Evolutionary conservation across 2,888 invertebrate species (phyloP).

Genomic region (Trissolcus japonicus): DNA sequence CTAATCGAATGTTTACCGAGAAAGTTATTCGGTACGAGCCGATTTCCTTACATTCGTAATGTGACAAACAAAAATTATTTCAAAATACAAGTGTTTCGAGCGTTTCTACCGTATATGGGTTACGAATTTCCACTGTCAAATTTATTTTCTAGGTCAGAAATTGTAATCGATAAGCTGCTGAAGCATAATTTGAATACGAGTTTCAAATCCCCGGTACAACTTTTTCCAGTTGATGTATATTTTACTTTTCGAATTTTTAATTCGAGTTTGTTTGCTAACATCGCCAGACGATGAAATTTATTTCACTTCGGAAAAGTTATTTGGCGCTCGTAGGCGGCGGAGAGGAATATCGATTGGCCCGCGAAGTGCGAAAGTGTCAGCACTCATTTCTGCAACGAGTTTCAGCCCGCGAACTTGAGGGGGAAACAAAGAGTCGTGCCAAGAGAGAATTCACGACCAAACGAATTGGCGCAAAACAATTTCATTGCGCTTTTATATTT

Average conservation of each 20-base stretch:
- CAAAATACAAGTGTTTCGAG: constrained; percentile 18
- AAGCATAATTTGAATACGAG: no score
- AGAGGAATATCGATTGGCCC: constrained; percentile 14
- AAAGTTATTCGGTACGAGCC: not conserved
- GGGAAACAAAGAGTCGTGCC: constrained; percentile 18
- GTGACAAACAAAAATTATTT: constrained; percentile 21
- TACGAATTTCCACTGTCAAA: constrained; percentile 14
- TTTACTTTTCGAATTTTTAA: no score
- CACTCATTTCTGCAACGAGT: constrained; percentile 13
- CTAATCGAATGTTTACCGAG: constrained; percentile 22
- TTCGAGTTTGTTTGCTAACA: no score
- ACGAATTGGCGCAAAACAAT: not conserved
- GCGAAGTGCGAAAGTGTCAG: constrained; percentile 18
- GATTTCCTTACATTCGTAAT: constrained; percentile 21
- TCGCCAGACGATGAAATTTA: not conserved
- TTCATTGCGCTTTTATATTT: no score
- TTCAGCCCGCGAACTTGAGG: constrained; percentile 9
- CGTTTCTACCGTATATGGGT: constrained; percentile 3
- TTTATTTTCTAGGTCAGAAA: constrained; percentile 1
- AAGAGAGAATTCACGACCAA: not conserved
- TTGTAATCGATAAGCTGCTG: no score
- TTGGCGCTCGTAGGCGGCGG: not conserved
- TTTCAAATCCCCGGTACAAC: no score
- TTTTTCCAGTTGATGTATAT: no score
- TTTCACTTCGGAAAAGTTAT: constrained; percentile 4